A percentile compares a stretch with the other conserved stretches of the same genome.
Evolutionary conservation across 2,113 vertebrate species (phyloP).

Genomic region (Antechinus flavipes): DNA sequence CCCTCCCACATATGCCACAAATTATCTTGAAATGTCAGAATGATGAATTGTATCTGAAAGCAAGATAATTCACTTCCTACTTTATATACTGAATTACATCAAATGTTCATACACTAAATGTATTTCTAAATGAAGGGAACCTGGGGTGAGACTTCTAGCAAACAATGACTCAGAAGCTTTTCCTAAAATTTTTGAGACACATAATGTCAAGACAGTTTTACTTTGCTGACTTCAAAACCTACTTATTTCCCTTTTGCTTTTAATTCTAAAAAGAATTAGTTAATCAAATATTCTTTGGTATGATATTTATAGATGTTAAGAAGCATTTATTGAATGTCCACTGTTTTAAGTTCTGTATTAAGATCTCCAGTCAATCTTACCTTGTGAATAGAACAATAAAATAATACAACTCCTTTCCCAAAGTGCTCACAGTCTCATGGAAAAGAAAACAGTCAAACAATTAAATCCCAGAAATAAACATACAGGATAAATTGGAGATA

Average conservation of each 20-base stretch:
- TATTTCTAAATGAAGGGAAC: not conserved
- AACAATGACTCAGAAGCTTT: not conserved
- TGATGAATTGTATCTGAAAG: not conserved
- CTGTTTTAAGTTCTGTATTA: not conserved
- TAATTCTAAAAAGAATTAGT: not conserved
- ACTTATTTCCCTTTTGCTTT: not conserved
- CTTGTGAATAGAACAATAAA: too few species aligned
- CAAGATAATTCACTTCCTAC: not conserved
- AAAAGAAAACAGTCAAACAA: not conserved
- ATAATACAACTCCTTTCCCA: not conserved
- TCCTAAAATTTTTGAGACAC: not conserved
- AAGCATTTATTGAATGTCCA: not conserved
- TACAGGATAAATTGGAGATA: not conserved
- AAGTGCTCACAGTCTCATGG: not conserved
- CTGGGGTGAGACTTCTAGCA: not conserved
- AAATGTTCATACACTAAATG: not conserved
- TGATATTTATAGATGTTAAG: not conserved
- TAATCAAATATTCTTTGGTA: not conserved
- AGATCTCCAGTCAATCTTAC: not conserved
- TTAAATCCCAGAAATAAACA: not conserved
- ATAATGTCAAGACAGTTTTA: not conserved
- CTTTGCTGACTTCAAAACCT: not conserved
- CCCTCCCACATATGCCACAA: not conserved
- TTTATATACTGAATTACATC: not conserved
- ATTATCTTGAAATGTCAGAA: slow-evolving; percentile 3